Conservation (phyloP, 2,797 vertebrate genomes). For the Centropyge bicolor region DNA sequence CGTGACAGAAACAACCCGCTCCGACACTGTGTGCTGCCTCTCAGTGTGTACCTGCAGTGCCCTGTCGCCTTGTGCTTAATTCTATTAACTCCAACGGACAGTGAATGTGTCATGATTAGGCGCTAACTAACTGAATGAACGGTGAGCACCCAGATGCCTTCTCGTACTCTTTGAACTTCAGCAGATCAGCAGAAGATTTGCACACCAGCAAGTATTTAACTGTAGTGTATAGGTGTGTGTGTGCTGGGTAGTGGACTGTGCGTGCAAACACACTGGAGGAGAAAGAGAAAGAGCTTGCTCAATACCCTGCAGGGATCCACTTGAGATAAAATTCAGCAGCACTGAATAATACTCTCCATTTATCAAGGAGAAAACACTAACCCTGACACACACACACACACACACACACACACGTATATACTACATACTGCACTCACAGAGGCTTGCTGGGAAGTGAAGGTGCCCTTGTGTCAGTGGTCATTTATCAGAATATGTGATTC, state of each 20-base stretch:
- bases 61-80: slow-evolving; percentile 30
- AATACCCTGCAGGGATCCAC: slow-evolving; percentile 65
- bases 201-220: slow-evolving; percentile 32
- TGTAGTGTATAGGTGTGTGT: slow-evolving; percentile 11
- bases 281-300: slow-evolving; percentile 50
- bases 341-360: slow-evolving; percentile 74
- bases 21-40: slow-evolving; percentile 13
- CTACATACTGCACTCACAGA: slow-evolving; percentile 38
- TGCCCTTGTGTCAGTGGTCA: slow-evolving; percentile 76
- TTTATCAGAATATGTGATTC: slow-evolving; percentile 73
- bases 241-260: slow-evolving; percentile 1
- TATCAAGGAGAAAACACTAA: slow-evolving; percentile 69
- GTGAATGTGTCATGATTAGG: slow-evolving; percentile 28
- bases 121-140: slow-evolving; percentile 24
- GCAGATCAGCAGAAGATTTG: slow-evolving; percentile 45
- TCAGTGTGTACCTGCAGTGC: slow-evolving; percentile 25
- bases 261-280: slow-evolving; percentile 2
- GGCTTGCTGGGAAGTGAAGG: slow-evolving; percentile 66
- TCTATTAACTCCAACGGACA: slow-evolving; percentile 35
- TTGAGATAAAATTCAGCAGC: slow-evolving; percentile 79
- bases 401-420: slow-evolving; percentile 1
- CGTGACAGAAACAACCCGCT: neutral
- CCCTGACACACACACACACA: slow-evolving; percentile 49
- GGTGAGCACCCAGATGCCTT: slow-evolving; percentile 12
- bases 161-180: slow-evolving; percentile 24